Evolutionary conservation across 2,797 vertebrate species (phyloP), one percentile per base, ranked within the genome.

Genomic region (Chanos chanos): DNA sequence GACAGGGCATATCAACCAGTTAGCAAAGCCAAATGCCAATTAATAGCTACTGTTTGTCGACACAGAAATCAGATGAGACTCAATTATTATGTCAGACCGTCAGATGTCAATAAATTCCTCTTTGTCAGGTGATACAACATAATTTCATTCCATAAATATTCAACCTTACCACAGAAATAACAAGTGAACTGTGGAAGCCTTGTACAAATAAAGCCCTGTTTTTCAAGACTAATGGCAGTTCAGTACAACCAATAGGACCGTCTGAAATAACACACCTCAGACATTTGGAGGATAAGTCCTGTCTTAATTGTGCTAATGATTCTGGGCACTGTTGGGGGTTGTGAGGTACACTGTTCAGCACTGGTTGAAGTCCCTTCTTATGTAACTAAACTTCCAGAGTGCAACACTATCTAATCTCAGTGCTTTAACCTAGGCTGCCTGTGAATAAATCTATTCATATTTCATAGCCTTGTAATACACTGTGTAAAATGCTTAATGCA

Each of bases 261-360:
- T 61, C 34, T n/a, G n/a, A n/a, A n/a, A n/a, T n/a, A 41, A 68
- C 69, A 70, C 45, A 64, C 68, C 65, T 58, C 24, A 15, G 22
- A 22, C 61, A 59, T 67, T 58, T 49, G 64, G 66, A 70, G 31
- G 64, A 30, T 40, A 22, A 21, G 21, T n/a, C n/a, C n/a, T n/a
- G n/a, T n/a, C n/a, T n/a, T n/a, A n/a, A n/a, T n/a, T n/a, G n/a
- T n/a, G n/a, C n/a, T n/a, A n/a, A n/a, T n/a, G n/a, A n/a, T n/a
- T n/a, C n/a, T n/a, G n/a, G n/a, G n/a, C n/a, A n/a, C n/a, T n/a
- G n/a, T n/a, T n/a, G n/a, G n/a, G n/a, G n/a, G n/a, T n/a, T n/a
- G n/a, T n/a, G n/a, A n/a, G n/a, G n/a, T n/a, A n/a, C n/a, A n/a
- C n/a, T n/a, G n/a, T n/a, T n/a, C n/a, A n/a, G n/a, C n/a, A n/a